Evolutionary conservation across 2,113 vertebrate species (phyloP), one percentile per base, ranked within the genome.

Genomic region (Tupaia tana): DNA sequence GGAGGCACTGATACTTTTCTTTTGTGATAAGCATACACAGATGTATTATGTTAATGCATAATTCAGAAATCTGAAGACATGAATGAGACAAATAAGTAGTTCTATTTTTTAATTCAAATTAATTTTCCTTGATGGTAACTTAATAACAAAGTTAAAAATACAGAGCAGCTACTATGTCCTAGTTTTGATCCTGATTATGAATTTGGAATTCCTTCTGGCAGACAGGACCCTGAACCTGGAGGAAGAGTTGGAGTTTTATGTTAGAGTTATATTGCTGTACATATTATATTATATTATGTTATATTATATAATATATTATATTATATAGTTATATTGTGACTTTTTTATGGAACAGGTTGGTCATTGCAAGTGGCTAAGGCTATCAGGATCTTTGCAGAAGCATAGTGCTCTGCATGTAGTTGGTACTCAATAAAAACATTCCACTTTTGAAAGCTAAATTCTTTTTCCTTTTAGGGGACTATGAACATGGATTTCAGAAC

Each of bases 31-130:
- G n/a, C 79, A 91, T 27, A 77, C 16, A 78, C 61, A 96, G 81
- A 93, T 94, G 84, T 87, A 85, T 70, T 92, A 67, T 84, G 89
- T 94, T 81, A 91, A 70, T 69, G 71, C 43, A 86, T 34, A 95
- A 89, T 69, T 96, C 54, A 90, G 89, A 95, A 95, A 86, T 88
- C 88, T 95, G 69, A 97, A 92, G 71, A 91, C 84, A 56, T 29
- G 14, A 56, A 89, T 85, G 86, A 94, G 97, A 97, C 31, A 91
- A 90, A 84, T 78, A 75, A 69, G 81, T 82, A 92, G 84, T 69
- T 95, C 59, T 77, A 95, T 85, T 81, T 94, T 43, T 88, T 96
- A 73, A 73, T 84, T 77, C 95, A 90, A 96, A 96, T 93, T 89
- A 82, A 88, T 90, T 20, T 85, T 85, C 43, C 19, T 58, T 79